Base-by-base conservation (phyloP, 2,797 vertebrate genomes). In the Chloroceryle amazona region DNA sequence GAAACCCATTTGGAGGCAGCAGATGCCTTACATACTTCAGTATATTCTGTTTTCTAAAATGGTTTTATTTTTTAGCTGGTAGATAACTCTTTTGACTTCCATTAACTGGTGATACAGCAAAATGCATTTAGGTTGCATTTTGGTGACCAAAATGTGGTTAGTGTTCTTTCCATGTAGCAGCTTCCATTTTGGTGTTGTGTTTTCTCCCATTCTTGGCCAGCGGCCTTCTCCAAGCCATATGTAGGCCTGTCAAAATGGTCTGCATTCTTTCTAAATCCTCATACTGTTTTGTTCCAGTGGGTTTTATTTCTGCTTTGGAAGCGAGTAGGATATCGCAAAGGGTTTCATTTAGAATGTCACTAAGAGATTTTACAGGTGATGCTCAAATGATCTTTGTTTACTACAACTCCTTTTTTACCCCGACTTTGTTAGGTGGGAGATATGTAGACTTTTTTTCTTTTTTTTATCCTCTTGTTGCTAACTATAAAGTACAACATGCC, bases 371-470 rank as follows among this genome's bases (percentile, higher is more conserved):
- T 31, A 25, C 35, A 76, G 42, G 10, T 8, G 1, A 28, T 52
- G n/a, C 67, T 84, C 26, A 62, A 73, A 51, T 51, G 1, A 11
- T 41, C 26, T 74, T 76, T 55, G 3, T 81, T 81, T 70, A 70
- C 37, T 63, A 4, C 11, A 49, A 1, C 41, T 52, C 39, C 2
- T 8, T 75, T 72, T 74, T 41, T 23, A 22, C 22, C 82, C 13
- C 84, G 0, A 39, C 78, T 83, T 88, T 51, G 29, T 76, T 61
- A 23, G 20, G 20, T 60, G 44, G 15, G 37, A 63, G 33, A 44
- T 44, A 18, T 0, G 0, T 70, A 37, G 9, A 13, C 14, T 35
- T 62, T 9, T 37, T 39, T 3, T n/a, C 65, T 63, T 9, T 3
- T 37, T 65, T 11, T n/a, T 20, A 41, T 41, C 39, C 41, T 41